Conservation (phyloP, 2,113 vertebrate species). For the Sceloporus tristichus region DNA sequence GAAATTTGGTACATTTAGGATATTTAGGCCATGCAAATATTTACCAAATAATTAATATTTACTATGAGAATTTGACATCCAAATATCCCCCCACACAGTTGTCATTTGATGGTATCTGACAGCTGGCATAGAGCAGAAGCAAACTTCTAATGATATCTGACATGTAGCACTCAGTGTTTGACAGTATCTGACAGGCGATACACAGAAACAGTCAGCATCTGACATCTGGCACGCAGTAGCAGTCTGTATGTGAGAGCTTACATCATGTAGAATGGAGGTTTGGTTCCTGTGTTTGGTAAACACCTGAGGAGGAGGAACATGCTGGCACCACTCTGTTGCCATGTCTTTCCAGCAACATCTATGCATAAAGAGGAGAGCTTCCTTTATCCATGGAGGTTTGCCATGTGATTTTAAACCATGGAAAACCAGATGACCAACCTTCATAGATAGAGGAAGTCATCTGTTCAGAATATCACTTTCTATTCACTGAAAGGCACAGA, state of each 20-base stretch:
- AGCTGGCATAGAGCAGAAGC: slow-evolving; percentile 3
- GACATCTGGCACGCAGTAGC: slow-evolving; percentile 16
- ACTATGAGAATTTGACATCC: not conserved
- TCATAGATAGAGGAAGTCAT: not conserved
- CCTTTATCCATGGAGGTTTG: not conserved
- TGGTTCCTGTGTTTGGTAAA: not conserved
- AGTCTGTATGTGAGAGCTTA: not conserved
- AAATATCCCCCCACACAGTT: not conserved
- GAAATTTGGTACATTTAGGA: too few species aligned
- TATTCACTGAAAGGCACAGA: not conserved
- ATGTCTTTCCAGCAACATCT: not conserved
- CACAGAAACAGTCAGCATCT: not conserved
- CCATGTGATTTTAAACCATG: not conserved
- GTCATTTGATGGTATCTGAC: not conserved
- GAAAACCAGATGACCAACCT: not conserved
- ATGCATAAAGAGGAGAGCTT: too few species aligned
- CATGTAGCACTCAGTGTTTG: slow-evolving; percentile 1
- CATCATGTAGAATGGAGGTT: not conserved
- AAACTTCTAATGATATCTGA: slow-evolving; percentile 1
- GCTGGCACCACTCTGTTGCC: too few species aligned
- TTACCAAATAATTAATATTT: not conserved
- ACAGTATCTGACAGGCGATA: slow-evolving; percentile 16
- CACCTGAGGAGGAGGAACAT: not conserved
- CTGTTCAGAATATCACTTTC: not conserved
- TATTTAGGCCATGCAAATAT: not conserved